Base-by-base conservation (phyloP, 1,140 invertebrate species). In the Pomacea maculata region DNA sequence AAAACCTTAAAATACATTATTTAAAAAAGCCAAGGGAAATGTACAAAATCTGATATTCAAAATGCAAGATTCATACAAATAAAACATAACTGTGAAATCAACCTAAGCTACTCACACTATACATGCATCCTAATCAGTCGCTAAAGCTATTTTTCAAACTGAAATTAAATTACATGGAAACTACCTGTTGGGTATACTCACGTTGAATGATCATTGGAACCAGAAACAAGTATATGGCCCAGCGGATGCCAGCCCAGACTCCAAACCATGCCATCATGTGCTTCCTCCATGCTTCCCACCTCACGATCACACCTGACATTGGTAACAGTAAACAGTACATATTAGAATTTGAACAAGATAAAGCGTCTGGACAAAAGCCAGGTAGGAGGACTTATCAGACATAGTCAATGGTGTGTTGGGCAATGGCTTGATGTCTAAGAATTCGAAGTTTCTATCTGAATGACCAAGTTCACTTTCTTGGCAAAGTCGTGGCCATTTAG, bases 191-290 rank as follows among this genome's bases (percentile, higher is more conserved):
- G 65, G 25, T 55, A 29, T 21, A 88, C 89, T 85, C 87, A 93
- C 92, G 92, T 98, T 9, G 97, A 97, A 87, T 99, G 98, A 92
- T 99, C 98, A 92, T 99, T 99, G 45, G 97, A 99, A 10, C 98
- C 98, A 8, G 98, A 98, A 88, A 97, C 98, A 6, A 99, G 92
- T 85, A 99, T 99, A 90, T 99, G 99, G 11, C 99, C 99, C 10
- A 99, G 91, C 2, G 99, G 99, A 94, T 99, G 99, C 98, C 99
- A 99, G 34, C 97, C 96, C 83, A 99, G 92, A 21, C 97, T 97
- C 98, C 98, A 99, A 1, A 99, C 97, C 89, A 99, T 99, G 87
- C 97, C 98, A 91, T 99, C 98, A 91, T 99, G 98, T 52, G 98
- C 98, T 88, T 97, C 95, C 92, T 99, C 98, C 88, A 99, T 98